Percentiles rank a stretch among this genome's conserved stretches.
Conservation (phyloP, 1,140 invertebrate species). For the Pemphigus obesinymphae region DNA sequence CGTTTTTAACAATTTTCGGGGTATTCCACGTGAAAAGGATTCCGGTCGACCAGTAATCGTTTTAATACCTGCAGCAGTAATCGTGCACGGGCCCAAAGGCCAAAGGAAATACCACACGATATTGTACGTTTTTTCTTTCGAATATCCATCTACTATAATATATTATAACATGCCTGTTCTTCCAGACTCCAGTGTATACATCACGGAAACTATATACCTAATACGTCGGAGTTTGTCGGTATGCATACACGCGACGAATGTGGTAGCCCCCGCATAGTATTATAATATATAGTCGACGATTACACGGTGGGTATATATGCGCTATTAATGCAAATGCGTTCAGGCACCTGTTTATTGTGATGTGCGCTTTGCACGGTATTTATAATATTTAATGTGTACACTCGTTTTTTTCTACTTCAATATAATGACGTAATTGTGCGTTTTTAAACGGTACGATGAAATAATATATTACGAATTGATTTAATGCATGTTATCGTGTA, state of each 20-base stretch:
- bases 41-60: slow-evolving; percentile 22
- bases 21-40: slow-evolving; percentile 19
- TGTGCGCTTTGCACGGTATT: not conserved
- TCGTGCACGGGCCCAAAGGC: not conserved
- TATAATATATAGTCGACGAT: not conserved
- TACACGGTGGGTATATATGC: not conserved
- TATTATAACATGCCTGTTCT: too few species aligned
- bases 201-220: too few species aligned
- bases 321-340: not conserved
- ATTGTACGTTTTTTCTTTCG: too few species aligned
- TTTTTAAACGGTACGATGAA: not conserved
- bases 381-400: not conserved
- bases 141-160: too few species aligned
- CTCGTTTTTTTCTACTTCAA: too few species aligned
- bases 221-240: not conserved
- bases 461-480: not conserved
- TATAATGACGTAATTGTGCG: not conserved
- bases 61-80: not conserved
- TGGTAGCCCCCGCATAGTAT: too few species aligned
- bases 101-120: not conserved
- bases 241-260: not conserved
- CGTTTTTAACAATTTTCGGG: slow-evolving; percentile 4
- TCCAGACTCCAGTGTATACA: too few species aligned
- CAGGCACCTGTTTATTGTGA: not conserved
- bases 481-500: not conserved